Evolutionary conservation across 2,797 vertebrate species (phyloP).

Genomic region (Sebastes matsubarae): DNA sequence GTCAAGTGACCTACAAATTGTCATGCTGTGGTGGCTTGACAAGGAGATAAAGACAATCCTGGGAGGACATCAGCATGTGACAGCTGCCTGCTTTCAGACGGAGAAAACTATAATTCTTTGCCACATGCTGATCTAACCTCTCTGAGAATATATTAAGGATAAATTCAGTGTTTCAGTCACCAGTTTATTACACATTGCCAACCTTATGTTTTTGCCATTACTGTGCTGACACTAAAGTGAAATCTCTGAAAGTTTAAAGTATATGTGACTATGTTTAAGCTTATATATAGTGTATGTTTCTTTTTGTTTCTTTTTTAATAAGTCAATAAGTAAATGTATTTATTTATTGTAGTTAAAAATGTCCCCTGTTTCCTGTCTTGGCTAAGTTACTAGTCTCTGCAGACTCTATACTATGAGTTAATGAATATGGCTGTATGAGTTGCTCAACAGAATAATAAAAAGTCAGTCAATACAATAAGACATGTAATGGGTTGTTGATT

Average conservation of each 20-base stretch:
- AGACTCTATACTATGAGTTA: neutral
- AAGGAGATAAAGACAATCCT: neutral
- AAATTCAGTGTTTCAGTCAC: conserved; percentile 10
- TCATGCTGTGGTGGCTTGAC: neutral
- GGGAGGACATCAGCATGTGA: neutral
- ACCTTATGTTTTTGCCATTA: neutral
- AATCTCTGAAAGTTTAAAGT: neutral
- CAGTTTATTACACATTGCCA: neutral
- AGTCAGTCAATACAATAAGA: neutral
- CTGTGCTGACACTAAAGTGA: neutral
- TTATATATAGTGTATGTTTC: neutral
- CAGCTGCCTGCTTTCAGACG: neutral
- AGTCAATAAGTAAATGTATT: neutral
- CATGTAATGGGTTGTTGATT: neutral
- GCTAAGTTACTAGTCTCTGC: neutral
- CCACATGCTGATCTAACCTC: neutral
- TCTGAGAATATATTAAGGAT: conserved; percentile 1
- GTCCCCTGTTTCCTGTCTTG: neutral
- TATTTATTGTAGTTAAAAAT: neutral
- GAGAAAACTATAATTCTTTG: neutral
- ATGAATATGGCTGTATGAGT: neutral
- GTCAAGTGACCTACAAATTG: neutral
- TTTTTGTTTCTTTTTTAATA: neutral
- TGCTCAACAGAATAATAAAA: neutral
- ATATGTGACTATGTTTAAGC: neutral